A percentile compares a stretch with the other conserved stretches of the same genome.
Conservation (phyloP, 2,888 invertebrate species). For the Megamerina dolium region DNA sequence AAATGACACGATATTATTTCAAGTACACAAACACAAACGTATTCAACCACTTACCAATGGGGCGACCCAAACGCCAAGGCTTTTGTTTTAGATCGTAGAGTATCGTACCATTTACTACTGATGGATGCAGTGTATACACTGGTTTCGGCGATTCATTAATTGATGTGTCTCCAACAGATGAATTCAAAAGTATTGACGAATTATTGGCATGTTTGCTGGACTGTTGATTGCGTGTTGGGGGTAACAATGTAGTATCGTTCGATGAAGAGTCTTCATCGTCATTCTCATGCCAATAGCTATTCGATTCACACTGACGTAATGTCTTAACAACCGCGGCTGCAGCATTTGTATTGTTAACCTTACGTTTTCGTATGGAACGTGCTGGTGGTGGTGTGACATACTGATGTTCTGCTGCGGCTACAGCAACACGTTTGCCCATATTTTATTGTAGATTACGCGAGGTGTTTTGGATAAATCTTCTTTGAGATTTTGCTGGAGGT, state of each 20-base stretch:
- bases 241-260: slow-evolving; percentile 24
- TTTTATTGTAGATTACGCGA: slow-evolving; percentile 10
- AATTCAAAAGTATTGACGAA: slow-evolving; percentile 28
- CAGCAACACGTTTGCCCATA: slow-evolving; percentile 42
- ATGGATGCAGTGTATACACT: slow-evolving; percentile 52
- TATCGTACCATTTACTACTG: slow-evolving; percentile 61
- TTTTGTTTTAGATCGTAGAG: slow-evolving; percentile 74
- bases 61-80: slow-evolving; percentile 80
- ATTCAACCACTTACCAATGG: slow-evolving; percentile 59
- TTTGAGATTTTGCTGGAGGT: too few relatives aligned
- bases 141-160: slow-evolving; percentile 46
- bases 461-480: background rate
- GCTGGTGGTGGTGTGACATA: slow-evolving; percentile 21
- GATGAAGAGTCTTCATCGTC: slow-evolving; percentile 43
- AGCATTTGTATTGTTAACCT: slow-evolving; percentile 22
- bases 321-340: slow-evolving; percentile 17
- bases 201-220: slow-evolving; percentile 30
- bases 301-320: slow-evolving; percentile 23
- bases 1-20: slow-evolving; percentile 3
- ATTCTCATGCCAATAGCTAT: slow-evolving; percentile 36
- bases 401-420: slow-evolving; percentile 19
- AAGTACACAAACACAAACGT: slow-evolving; percentile 1
- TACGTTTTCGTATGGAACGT: slow-evolving; percentile 39
- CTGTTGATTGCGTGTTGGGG: slow-evolving; percentile 15
- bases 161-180: slow-evolving; percentile 20